Evolutionary conservation across 2,888 invertebrate species (phyloP), one percentile per base, ranked within the genome.

Genomic region (Sesia apiformis): DNA sequence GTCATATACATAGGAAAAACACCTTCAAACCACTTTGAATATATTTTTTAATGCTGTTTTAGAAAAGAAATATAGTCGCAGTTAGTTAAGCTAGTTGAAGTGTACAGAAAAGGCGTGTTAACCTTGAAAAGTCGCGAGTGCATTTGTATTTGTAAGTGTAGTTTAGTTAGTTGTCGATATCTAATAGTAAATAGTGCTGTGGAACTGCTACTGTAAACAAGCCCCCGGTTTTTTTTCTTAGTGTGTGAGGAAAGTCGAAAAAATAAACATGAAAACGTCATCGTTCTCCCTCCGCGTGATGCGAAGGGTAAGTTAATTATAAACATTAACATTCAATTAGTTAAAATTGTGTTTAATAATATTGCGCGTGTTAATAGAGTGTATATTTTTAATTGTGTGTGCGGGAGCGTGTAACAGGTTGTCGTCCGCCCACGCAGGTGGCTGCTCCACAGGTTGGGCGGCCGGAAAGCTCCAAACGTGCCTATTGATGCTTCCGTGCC

Each of bases 211-310:
- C 53, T 54, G 51, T 49, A 51, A 43, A 54, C 57, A 7, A 6
- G 23, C 23, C 23, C 23, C 6, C 23, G 43, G 52, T 39, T 41
- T 8, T 50, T 52, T 53, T 71, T 67, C 61, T 59, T 60, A 62
- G 69, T 69, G 75, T 63, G 70, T 58, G 60, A 60, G 60, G 56
- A 60, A 67, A 57, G 58, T 59, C 62, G 61, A 61, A 69, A 77
- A 78, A 76, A 80, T 82, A 82, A 93, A 90, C 72, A 94, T 94
- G 94, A 94, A 94, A 92, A 94, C 94, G 49, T 94, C 94, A 53
- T 94, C 94, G 72, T 94, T 94, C 76, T 94, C 94, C 38, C 91
- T 94, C 53, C 93, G 94, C 64, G 94, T 94, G 69, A 94, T 94
- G 94, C 91, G 94, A 86, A 91, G 94, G 93, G 94, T 94, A 78